These are phyloP conservation scores for Archaeoteleia sp. DNA, from an alignment of 2,888 invertebrate species.

Conservation along the genomic window DNA sequence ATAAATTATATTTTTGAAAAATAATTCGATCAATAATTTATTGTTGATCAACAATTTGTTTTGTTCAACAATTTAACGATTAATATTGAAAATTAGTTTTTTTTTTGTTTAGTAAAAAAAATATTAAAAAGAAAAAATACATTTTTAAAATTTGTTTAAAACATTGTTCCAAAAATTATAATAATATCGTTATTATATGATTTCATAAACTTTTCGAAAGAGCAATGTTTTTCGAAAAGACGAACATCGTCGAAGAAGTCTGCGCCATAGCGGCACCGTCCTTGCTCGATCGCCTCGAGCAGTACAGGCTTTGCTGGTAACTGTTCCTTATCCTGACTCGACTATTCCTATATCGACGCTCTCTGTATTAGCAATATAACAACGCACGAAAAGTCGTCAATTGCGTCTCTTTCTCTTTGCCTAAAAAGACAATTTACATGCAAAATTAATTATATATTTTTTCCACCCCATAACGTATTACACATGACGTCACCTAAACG, in stretches of 20 bases:
- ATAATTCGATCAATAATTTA: too few relatives aligned
- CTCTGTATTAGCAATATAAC: conserved; percentile 39
- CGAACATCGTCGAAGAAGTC: conserved; percentile 54
- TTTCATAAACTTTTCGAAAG: conserved; percentile 29
- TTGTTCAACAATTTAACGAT: too few relatives aligned
- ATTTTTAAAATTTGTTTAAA: too few relatives aligned
- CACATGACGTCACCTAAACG: too few relatives aligned
- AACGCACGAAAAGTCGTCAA: conserved; percentile 16
- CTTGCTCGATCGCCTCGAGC: conserved; percentile 66
- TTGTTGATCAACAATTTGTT: too few relatives aligned
- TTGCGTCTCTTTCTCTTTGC: background rate
- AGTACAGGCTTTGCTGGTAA: conserved; percentile 58
- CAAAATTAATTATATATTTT: background rate
- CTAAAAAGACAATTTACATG: background rate
- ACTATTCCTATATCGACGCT: conserved; percentile 58
- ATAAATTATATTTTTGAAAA: too few relatives aligned
- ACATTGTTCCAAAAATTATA: too few relatives aligned
- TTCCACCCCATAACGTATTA: too few relatives aligned
- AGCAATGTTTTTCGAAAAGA: conserved; percentile 49
- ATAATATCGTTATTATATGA: too few relatives aligned
- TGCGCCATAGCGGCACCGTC: conserved; percentile 66
- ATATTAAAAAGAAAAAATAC: too few relatives aligned
- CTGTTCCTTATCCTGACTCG: conserved; percentile 64
- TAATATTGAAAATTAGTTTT: too few relatives aligned
- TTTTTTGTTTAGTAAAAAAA: too few relatives aligned